These are phyloP conservation scores for Ischnus inquisitorius DNA, from an alignment of 2,888 invertebrate species.

Conservation along the genomic window DNA sequence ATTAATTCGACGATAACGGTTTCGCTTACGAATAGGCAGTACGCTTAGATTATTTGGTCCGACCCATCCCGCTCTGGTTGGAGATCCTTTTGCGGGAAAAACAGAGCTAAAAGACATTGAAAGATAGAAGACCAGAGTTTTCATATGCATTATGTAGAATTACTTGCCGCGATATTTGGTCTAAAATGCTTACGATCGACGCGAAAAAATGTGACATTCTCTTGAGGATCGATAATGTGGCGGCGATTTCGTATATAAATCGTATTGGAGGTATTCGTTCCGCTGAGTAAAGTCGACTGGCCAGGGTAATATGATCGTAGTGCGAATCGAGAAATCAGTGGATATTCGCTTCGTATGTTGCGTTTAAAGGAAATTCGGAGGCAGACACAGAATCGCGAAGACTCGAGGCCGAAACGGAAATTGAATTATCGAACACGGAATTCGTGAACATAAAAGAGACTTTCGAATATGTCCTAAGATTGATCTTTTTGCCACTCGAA, in stretches of 20 bases:
- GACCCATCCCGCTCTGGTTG: conserved; percentile 39
- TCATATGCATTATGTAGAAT: conserved; percentile 59
- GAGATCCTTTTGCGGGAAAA: conserved; percentile 10
- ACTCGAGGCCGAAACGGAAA: conserved; percentile 59
- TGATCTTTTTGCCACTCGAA: conserved; percentile 72
- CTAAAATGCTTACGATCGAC: conserved; percentile 62
- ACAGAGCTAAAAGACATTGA: conserved; percentile 55
- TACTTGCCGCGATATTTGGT: conserved; percentile 63
- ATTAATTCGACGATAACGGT: conserved; percentile 12
- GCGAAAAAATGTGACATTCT: conserved; percentile 50
- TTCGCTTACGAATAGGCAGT: conserved; percentile 29
- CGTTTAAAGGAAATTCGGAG: conserved; percentile 51
- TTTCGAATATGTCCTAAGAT: conserved; percentile 65
- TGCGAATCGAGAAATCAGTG: conserved; percentile 57
- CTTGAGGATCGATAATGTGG: conserved; percentile 62
- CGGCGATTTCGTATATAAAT: conserved; percentile 66
- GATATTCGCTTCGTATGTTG: conserved; percentile 64
- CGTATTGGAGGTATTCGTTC: conserved; percentile 57
- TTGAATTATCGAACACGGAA: conserved; percentile 36
- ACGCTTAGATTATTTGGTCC: conserved; percentile 21
- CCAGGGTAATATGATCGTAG: conserved; percentile 63
- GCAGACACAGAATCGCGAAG: conserved; percentile 60
- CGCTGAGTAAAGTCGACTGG: conserved; percentile 43
- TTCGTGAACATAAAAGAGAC: conserved; percentile 14
- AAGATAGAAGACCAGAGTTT: conserved; percentile 24